A percentile compares a stretch with the other conserved stretches of the same genome.
Evolutionary conservation across 2,797 vertebrate genomes (phyloP).

Genomic region (Psittacula derbiana): DNA sequence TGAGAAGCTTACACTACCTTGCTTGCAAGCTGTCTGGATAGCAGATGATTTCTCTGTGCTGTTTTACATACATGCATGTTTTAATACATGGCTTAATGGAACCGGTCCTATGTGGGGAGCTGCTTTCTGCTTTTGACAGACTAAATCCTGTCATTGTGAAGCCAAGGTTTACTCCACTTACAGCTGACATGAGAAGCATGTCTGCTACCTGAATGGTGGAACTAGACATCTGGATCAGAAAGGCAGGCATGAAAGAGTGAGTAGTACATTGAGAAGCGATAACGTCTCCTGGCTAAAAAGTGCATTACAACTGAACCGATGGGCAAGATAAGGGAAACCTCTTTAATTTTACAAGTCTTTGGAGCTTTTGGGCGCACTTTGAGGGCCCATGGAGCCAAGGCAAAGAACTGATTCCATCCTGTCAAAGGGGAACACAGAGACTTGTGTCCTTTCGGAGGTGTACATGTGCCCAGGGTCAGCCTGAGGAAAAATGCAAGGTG

Average conservation of each 20-base stretch:
- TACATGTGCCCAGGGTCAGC: rapidly evolving
- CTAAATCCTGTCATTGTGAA: neutral
- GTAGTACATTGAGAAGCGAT: neutral
- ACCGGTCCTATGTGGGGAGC: neutral
- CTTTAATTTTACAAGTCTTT: neutral
- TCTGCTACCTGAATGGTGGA: neutral
- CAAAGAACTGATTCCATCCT: neutral
- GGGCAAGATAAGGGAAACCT: neutral
- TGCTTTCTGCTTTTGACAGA: neutral
- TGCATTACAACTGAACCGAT: neutral
- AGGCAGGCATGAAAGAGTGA: neutral
- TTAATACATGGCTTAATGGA: neutral
- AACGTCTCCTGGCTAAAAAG: neutral
- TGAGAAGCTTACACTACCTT: neutral
- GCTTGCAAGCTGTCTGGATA: neutral
- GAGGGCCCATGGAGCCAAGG: neutral
- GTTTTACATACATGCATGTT: neutral
- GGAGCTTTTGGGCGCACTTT: neutral
- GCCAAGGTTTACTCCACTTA: neutral
- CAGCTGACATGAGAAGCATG: neutral
- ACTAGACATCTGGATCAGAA: neutral
- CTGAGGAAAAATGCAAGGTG: neutral
- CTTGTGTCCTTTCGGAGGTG: neutral
- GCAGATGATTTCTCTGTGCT: neutral
- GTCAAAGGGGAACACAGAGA: neutral